Evolutionary conservation across 1,140 invertebrate genomes (phyloP).

Genomic region (Trichonephila inaurata): DNA sequence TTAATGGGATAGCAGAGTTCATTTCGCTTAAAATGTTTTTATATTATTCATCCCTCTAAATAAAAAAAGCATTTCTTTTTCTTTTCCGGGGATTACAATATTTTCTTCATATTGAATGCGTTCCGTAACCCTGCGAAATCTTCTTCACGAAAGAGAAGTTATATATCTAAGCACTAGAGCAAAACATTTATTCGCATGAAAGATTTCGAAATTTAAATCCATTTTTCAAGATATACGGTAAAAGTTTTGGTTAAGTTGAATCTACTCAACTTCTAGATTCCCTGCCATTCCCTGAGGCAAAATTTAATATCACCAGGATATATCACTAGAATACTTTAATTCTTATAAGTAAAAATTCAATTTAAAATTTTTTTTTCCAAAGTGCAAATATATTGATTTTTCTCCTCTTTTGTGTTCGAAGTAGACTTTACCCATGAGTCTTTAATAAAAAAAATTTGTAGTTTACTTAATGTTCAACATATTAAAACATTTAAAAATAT

Average conservation of each 20-base stretch:
- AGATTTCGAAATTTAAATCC: constrained; percentile 21
- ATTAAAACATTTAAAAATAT: neutral
- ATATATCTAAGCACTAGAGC: constrained; percentile 26
- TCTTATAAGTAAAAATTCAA: neutral
- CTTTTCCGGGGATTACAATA: neutral
- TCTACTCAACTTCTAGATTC: neutral
- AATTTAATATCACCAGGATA: constrained; percentile 28
- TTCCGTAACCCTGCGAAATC: neutral
- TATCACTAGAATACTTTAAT: constrained; percentile 19
- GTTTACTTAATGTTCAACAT: neutral
- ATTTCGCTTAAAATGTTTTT: too few relatives aligned
- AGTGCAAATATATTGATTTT: neutral
- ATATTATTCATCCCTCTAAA: neutral
- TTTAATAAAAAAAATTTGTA: neutral
- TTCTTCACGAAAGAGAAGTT: constrained; percentile 5
- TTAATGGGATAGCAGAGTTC: too few relatives aligned
- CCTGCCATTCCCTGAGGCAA: neutral
- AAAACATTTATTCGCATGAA: constrained; percentile 21
- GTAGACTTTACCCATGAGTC: neutral
- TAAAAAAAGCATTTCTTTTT: neutral
- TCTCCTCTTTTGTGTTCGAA: neutral
- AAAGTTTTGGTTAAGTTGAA: neutral
- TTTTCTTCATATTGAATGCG: neutral
- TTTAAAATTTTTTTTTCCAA: neutral
- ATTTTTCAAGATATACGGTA: neutral